phyloP scores from a whole-genome alignment of 2,888 invertebrate species.

The Cantharis nigra region DNA sequence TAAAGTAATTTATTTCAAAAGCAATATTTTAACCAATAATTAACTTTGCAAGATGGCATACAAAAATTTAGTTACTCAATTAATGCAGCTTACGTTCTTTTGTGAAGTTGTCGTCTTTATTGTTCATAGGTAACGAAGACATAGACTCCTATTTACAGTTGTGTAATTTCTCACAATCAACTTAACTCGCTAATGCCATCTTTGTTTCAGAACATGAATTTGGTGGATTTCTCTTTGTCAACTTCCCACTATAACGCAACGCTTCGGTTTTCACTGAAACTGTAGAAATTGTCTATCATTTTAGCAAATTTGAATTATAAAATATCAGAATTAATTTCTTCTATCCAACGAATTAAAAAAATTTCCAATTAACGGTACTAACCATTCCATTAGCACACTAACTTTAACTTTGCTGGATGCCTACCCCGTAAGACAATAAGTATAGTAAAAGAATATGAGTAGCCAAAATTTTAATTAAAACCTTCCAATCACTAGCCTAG shows the following conservation, averaged over 20 bases:
- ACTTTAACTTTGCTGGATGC: too few species aligned
- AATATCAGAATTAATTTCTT: too few species aligned
- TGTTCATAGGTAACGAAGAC: background rate
- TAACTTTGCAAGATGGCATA: background rate
- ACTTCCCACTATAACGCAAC: background rate
- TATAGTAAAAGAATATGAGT: too few species aligned
- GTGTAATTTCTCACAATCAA: background rate
- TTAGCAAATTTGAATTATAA: background rate
- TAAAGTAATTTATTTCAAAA: background rate
- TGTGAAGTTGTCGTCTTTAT: background rate
- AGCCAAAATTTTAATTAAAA: too few species aligned
- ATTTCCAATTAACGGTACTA: too few species aligned
- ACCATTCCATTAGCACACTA: too few species aligned
- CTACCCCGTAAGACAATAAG: too few species aligned
- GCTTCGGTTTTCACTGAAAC: background rate
- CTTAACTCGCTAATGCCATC: background rate
- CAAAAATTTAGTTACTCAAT: background rate
- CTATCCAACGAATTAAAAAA: too few species aligned
- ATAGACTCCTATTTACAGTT: background rate
- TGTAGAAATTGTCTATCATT: background rate
- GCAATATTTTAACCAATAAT: background rate
- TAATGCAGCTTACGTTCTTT: background rate
- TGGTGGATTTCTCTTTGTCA: background rate
- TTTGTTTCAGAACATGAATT: background rate
- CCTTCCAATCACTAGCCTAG: too few species aligned